These are phyloP conservation scores for Aplocera efformata DNA, from an alignment of 2,888 invertebrate genomes.

Conservation along the genomic window DNA sequence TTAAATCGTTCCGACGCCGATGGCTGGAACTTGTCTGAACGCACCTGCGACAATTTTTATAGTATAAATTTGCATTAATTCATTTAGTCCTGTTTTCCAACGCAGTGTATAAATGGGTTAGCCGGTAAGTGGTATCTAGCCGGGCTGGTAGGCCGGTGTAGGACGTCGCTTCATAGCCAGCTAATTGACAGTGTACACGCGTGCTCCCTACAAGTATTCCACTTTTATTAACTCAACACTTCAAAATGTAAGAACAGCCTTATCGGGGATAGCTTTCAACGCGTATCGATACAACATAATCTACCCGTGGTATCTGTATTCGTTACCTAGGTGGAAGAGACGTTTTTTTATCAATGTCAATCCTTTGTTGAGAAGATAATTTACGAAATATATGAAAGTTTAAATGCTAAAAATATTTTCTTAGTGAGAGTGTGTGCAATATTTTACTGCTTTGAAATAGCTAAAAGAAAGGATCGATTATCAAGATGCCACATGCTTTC, in stretches of 20 bases:
- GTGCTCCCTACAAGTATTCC: constrained; percentile 21
- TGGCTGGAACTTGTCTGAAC: constrained; percentile 71
- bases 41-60: constrained; percentile 81
- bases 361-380: too few species aligned
- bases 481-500: too few species aligned
- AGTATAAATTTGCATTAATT: constrained; percentile 80
- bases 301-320: neutral
- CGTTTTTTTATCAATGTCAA: too few species aligned
- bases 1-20: constrained; percentile 71
- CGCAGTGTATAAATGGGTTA: constrained; percentile 76
- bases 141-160: constrained; percentile 34
- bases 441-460: too few species aligned
- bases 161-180: constrained; percentile 30
- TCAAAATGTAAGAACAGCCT: constrained; percentile 6
- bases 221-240: constrained; percentile 20
- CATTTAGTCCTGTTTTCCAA: constrained; percentile 77
- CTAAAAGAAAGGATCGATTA: too few species aligned
- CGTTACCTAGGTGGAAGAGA: neutral
- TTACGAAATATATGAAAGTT: too few species aligned
- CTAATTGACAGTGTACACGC: constrained; percentile 36
- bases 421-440: too few species aligned
- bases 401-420: too few species aligned
- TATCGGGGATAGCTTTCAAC: constrained; percentile 10
- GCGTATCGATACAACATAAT: constrained; percentile 1
- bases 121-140: constrained; percentile 76